Percentiles rank a stretch among this genome's conserved stretches.
phyloP scores from a whole-genome alignment of 1,140 invertebrate genomes.

The Dinoponera quadriceps region DNA sequence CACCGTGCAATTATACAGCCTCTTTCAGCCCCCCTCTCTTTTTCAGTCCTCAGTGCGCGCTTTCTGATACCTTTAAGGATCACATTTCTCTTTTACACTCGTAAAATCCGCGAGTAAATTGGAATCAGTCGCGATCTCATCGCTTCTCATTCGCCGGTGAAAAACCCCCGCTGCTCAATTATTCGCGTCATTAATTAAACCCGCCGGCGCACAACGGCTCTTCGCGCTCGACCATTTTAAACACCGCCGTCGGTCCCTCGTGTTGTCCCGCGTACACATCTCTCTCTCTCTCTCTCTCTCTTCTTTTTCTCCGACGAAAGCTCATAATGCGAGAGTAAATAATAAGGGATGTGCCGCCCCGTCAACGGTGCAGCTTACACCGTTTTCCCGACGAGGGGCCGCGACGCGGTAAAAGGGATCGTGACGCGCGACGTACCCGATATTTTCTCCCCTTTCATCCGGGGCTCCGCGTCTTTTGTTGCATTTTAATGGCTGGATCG shows the following conservation, averaged over 20 bases:
- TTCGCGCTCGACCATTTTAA: conserved; percentile 46
- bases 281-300: conserved; percentile 31
- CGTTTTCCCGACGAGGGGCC: conserved; percentile 55
- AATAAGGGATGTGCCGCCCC: conserved; percentile 62
- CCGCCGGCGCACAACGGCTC: conserved; percentile 55
- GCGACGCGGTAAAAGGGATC: not conserved
- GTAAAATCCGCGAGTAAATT: no score
- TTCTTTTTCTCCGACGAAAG: conserved; percentile 54
- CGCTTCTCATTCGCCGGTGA: not conserved
- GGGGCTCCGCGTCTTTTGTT: conserved; percentile 51
- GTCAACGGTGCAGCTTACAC: conserved; percentile 46
- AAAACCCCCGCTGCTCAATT: conserved; percentile 56
- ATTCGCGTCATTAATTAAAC: conserved; percentile 72
- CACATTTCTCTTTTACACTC: no score
- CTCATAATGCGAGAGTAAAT: conserved; percentile 73
- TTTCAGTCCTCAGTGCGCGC: no score
- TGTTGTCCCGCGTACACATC: no score
- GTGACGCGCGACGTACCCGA: not conserved
- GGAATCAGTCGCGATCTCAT: not conserved
- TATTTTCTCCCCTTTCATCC: conserved; percentile 3
- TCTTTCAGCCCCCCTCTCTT: no score
- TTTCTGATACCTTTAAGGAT: no score
- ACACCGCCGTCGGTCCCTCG: conserved; percentile 8
- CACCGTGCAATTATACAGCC: no score
- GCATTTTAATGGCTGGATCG: conserved; percentile 65